Evolutionary conservation across 1,140 invertebrate species (phyloP).

Genomic region (Trigoniulus corallinus): DNA sequence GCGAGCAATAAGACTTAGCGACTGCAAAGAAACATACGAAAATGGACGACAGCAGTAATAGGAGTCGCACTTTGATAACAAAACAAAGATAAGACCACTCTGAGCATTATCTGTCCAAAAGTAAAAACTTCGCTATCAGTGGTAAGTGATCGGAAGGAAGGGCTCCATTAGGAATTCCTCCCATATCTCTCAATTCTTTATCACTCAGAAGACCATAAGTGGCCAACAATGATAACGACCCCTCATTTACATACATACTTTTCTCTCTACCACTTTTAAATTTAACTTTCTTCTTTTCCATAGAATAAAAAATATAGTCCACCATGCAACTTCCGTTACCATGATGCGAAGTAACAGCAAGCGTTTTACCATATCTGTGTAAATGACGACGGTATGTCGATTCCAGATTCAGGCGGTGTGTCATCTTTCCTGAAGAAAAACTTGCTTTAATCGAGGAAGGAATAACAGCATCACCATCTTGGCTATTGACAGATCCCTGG

Average conservation of each 20-base stretch:
- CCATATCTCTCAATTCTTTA: slow-evolving; percentile 36
- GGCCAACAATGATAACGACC: slow-evolving; percentile 36
- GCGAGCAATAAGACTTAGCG: too few species aligned
- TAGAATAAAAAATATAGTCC: slow-evolving; percentile 27
- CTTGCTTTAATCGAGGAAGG: background rate
- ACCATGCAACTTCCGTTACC: slow-evolving; percentile 16
- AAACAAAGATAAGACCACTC: too few species aligned
- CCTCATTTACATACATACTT: slow-evolving; percentile 12
- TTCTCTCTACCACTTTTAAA: background rate
- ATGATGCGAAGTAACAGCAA: slow-evolving; percentile 22
- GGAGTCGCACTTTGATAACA: too few species aligned
- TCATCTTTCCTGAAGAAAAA: slow-evolving; percentile 12
- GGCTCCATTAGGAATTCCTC: slow-evolving; percentile 48
- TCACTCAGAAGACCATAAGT: slow-evolving; percentile 42
- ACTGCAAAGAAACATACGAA: too few species aligned
- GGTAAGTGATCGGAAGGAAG: slow-evolving; percentile 61
- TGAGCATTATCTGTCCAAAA: background rate
- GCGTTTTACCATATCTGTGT: background rate
- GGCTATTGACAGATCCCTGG: background rate
- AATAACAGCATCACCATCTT: background rate
- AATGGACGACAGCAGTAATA: too few species aligned
- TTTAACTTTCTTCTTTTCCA: background rate
- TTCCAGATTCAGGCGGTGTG: slow-evolving; percentile 22
- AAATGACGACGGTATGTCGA: slow-evolving; percentile 21
- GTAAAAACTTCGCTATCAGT: slow-evolving; percentile 41